phyloP scores from a whole-genome alignment of 2,888 invertebrate genomes.

The Frankliniella intonsa region DNA sequence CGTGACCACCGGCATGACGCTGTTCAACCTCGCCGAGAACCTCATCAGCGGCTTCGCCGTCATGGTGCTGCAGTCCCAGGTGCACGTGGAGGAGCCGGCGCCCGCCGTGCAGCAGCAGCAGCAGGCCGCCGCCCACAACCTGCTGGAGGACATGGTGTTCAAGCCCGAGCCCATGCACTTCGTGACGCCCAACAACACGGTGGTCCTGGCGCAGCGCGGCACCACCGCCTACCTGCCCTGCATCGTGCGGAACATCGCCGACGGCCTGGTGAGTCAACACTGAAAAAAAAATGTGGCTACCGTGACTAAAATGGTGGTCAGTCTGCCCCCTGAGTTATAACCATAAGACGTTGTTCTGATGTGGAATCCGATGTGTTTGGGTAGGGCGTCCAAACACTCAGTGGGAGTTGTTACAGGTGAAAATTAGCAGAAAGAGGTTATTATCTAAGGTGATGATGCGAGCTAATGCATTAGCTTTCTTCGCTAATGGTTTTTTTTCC shows the following conservation, averaged over 20 bases:
- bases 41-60: slow-evolving; percentile 18
- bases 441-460: too few species aligned
- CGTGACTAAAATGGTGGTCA: too few species aligned
- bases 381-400: too few species aligned
- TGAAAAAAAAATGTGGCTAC: too few species aligned
- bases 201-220: slow-evolving; percentile 4
- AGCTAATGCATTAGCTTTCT: too few species aligned
- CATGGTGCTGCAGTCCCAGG: slow-evolving; percentile 19
- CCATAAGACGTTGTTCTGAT: too few species aligned
- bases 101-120: background rate
- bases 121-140: background rate
- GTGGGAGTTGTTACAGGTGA: background rate
- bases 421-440: background rate
- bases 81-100: background rate
- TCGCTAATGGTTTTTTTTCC: too few species aligned
- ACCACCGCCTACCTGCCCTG: slow-evolving; percentile 18
- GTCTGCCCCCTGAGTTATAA: too few species aligned
- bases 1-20: background rate
- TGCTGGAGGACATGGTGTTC: background rate
- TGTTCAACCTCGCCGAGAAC: slow-evolving; percentile 1
- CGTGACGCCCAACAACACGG: slow-evolving; percentile 8
- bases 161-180: slow-evolving; percentile 18
- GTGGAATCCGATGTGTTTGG: too few species aligned
- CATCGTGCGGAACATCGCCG: slow-evolving; percentile 8
- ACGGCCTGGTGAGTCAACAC: slow-evolving; percentile 16